Base-by-base conservation (phyloP, 2,113 vertebrate genomes). In the Mirounga angustirostris region DNA sequence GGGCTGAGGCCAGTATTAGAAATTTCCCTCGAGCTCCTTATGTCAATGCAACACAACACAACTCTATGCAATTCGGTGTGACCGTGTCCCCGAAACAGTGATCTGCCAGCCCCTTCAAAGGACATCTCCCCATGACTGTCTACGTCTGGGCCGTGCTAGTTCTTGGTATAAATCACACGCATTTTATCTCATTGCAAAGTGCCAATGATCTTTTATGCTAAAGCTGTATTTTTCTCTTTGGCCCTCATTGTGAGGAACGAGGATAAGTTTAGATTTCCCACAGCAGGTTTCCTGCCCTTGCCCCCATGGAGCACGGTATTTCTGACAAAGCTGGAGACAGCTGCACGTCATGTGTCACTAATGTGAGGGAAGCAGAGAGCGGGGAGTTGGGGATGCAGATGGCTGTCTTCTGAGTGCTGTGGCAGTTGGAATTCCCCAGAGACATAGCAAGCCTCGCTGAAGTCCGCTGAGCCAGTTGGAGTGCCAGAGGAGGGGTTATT, bases 241-340 rank as follows among this genome's bases (percentile, higher is more conserved):
- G 65, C 84, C 73, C 52, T 94, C 22, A 7, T n/a, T 28, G 69
- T 67, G 71, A 54, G 74, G 81, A 91, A 40, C 33, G 2, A 5
- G 89, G 95, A 78, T 85, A 67, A 67, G 95, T 95, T 98, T 83
- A 95, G 97, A 78, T 82, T 91, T 91, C 79, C 21, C 1, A 81
- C 71, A 83, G 81, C 91, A 73, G 91, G 85, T 33, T 97, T 97
- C 56, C 85, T 94, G 81, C 84, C 91, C 88, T 94, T 13, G 11
- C 28, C 54, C n/a, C 52, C 76, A 33, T 0, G 4, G 36, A 91
- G 54, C 9, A 0, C 0, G 0, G 91, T 81, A 2, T 96, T 95
- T 97, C 63, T 84, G 93, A 95, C 8, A 19, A 12, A 12, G 69
- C 50, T 74, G 22, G 92, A 81, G 94, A 94, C 36, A 50, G 92